These are phyloP conservation scores for Euleptes europaea DNA, from an alignment of 2,113 vertebrate species.

Conservation along the genomic window DNA sequence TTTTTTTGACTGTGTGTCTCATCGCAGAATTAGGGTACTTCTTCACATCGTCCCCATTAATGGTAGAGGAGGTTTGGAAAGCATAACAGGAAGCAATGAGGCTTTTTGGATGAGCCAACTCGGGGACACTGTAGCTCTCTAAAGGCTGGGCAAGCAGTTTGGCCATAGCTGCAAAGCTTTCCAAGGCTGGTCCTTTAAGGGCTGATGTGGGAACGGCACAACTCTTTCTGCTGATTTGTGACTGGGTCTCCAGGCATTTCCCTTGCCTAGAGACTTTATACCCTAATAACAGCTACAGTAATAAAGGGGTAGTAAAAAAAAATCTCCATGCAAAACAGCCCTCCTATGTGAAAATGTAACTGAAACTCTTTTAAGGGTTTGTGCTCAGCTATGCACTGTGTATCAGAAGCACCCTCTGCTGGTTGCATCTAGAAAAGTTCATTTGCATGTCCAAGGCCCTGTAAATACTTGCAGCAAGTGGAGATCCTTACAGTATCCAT, in stretches of 20 bases:
- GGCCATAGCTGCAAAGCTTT: no score
- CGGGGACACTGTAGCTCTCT: not conserved
- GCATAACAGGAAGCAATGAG: not conserved
- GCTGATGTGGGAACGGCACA: not conserved
- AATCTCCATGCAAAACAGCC: not conserved
- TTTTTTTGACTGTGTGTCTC: not conserved
- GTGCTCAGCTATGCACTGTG: not conserved
- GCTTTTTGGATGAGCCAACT: not conserved
- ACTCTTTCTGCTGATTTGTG: not conserved
- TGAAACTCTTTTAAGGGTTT: not conserved
- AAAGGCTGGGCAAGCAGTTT: not conserved
- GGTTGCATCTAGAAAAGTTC: not conserved
- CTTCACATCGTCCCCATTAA: not conserved
- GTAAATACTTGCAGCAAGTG: not conserved
- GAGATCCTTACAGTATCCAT: not conserved
- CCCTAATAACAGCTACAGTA: not conserved
- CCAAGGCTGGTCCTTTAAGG: not conserved
- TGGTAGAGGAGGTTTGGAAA: not conserved
- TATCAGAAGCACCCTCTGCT: conserved; percentile 20
- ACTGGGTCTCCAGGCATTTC: not conserved
- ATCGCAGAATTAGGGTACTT: not conserved
- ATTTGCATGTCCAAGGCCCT: not conserved
- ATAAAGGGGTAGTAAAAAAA: not conserved
- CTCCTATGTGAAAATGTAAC: not conserved
- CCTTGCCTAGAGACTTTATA: no score